Evolutionary conservation across 2,888 invertebrate genomes (phyloP).

Genomic region (Drosophila borborema): DNA sequence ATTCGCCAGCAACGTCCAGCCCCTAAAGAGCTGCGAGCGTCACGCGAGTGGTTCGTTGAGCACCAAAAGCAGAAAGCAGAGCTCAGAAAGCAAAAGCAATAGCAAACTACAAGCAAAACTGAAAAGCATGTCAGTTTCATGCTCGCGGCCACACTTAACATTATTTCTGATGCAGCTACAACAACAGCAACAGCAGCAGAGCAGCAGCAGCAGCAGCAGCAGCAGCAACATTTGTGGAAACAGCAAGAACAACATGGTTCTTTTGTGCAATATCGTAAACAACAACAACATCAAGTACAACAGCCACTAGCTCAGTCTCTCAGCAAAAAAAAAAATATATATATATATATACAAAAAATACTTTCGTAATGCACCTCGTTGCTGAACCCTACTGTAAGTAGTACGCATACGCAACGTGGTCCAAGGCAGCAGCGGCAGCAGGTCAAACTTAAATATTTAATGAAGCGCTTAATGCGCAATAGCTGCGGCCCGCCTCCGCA

Average conservation of each 20-base stretch:
- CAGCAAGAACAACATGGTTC: slow-evolving; percentile 57
- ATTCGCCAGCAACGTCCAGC: slow-evolving; percentile 23
- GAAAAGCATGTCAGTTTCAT: slow-evolving; percentile 79
- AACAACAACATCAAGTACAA: slow-evolving; percentile 36
- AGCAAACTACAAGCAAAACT: slow-evolving; percentile 40
- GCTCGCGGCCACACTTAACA: slow-evolving; percentile 81
- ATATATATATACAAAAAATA: slow-evolving; percentile 26
- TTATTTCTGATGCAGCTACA: slow-evolving; percentile 72
- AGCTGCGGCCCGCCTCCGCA: slow-evolving; percentile 31
- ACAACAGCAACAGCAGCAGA: slow-evolving; percentile 16
- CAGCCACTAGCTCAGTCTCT: slow-evolving; percentile 36
- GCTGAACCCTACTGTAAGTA: slow-evolving; percentile 20
- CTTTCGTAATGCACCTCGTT: slow-evolving; percentile 29
- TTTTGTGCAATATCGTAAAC: slow-evolving; percentile 63
- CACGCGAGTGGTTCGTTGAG: slow-evolving; percentile 59
- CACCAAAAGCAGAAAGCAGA: slow-evolving; percentile 32
- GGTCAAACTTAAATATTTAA: slow-evolving; percentile 82
- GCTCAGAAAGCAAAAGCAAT: slow-evolving; percentile 30
- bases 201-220: slow-evolving; percentile 18
- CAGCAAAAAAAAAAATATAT: slow-evolving; percentile 8
- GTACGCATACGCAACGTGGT: slow-evolving; percentile 71
- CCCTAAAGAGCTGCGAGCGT: slow-evolving; percentile 46
- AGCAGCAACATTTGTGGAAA: slow-evolving; percentile 16
- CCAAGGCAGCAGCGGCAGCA: slow-evolving; percentile 49
- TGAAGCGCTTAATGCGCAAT: slow-evolving; percentile 79